Percentiles rank a stretch among this genome's conserved stretches.
phyloP scores from a whole-genome alignment of 2,797 vertebrate genomes.

The Nannoperca obscura region DNA sequence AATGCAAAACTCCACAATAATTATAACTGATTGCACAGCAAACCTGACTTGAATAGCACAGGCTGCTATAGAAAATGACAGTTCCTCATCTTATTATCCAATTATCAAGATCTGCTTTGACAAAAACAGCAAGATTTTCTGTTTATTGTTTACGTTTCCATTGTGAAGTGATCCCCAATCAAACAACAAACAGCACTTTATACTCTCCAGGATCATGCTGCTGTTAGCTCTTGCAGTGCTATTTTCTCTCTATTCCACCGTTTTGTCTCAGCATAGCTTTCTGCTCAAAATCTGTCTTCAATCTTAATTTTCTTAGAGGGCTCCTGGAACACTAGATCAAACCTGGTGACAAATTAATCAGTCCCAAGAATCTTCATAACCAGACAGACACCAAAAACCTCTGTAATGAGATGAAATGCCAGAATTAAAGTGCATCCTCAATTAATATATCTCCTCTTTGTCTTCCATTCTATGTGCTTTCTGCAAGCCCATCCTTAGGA shows the following conservation, averaged over 20 bases:
- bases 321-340: constrained; percentile 19
- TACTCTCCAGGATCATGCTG: neutral
- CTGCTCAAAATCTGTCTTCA: constrained; percentile 5
- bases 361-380: neutral
- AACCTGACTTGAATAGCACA: constrained; percentile 19
- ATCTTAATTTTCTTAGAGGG: neutral
- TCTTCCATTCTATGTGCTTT: neutral
- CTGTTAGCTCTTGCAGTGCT: neutral
- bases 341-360: constrained; percentile 30
- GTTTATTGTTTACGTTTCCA: constrained; percentile 28
- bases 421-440: neutral
- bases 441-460: neutral
- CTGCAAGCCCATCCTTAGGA: neutral
- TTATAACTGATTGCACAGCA: constrained; percentile 21
- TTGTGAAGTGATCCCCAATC: constrained; percentile 27
- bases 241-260: constrained; percentile 14
- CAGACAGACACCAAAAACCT: constrained; percentile 22
- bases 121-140: constrained; percentile 36
- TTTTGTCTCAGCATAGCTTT: constrained; percentile 7
- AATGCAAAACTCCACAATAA: constrained; percentile 18
- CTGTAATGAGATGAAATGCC: constrained; percentile 1
- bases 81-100: constrained; percentile 21
- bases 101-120: constrained; percentile 41
- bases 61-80: constrained; percentile 35
- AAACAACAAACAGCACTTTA: constrained; percentile 24